A percentile compares a stretch with the other conserved stretches of the same genome.
phyloP scores from a whole-genome alignment of 2,797 vertebrate genomes.

The Sebastes kiyomatsui region DNA sequence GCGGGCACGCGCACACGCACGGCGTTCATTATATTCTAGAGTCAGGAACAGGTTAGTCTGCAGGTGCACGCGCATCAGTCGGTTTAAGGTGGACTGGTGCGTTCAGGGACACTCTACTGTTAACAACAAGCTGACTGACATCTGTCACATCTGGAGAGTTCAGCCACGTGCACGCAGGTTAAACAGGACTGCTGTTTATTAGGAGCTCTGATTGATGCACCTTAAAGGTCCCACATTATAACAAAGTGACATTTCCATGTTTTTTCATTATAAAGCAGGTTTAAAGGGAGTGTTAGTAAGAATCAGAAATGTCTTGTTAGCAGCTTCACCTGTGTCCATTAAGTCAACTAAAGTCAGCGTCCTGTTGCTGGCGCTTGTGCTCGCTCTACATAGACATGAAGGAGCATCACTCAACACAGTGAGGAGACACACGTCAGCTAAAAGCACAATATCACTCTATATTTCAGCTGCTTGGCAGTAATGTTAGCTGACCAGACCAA shows the following conservation, averaged over 20 bases:
- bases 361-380: too few species aligned
- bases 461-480: too few species aligned
- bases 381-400: too few species aligned
- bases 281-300: rapidly evolving
- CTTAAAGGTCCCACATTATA: background rate
- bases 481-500: too few species aligned
- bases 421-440: too few species aligned
- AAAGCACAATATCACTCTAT: too few species aligned
- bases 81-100: background rate
- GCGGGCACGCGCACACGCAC: background rate
- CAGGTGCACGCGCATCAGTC: background rate
- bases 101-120: background rate
- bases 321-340: too few species aligned
- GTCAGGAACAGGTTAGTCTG: background rate
- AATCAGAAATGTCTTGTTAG: too few species aligned
- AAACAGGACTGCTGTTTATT: background rate
- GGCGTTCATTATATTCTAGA: background rate
- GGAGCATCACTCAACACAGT: too few species aligned
- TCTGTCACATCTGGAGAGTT: background rate
- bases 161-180: background rate
- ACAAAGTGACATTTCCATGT: too few species aligned
- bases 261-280: too few species aligned
- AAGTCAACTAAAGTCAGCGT: too few species aligned
- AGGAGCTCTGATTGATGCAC: background rate
- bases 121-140: background rate